These are phyloP conservation scores for Leptothorax acervorum DNA, from an alignment of 2,888 invertebrate species.

Conservation along the genomic window DNA sequence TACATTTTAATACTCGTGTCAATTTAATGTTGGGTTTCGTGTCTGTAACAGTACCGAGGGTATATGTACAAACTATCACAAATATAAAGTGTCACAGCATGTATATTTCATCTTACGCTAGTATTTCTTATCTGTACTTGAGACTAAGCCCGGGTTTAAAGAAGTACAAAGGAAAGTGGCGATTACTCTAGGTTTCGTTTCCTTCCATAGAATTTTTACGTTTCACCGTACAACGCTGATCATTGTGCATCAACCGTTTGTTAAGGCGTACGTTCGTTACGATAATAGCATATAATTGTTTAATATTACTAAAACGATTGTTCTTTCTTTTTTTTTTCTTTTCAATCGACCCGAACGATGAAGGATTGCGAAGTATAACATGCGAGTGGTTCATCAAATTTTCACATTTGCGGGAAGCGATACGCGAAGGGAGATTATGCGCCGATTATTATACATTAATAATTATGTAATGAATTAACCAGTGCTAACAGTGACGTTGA, in stretches of 20 bases:
- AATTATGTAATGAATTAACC: slow-evolving; percentile 63
- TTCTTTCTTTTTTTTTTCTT: slow-evolving; percentile 54
- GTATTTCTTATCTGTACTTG: slow-evolving; percentile 62
- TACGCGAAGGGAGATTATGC: slow-evolving; percentile 60
- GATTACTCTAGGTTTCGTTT: slow-evolving; percentile 58
- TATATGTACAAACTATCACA: slow-evolving; percentile 78
- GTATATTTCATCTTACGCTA: slow-evolving; percentile 66
- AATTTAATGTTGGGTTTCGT: slow-evolving; percentile 74
- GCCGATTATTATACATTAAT: slow-evolving; percentile 66
- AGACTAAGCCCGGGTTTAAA: slow-evolving; percentile 55
- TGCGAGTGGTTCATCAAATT: slow-evolving; percentile 67
- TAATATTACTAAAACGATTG: slow-evolving; percentile 54
- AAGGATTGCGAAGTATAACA: slow-evolving; percentile 64
- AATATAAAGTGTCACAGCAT: slow-evolving; percentile 73
- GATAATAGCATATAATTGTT: slow-evolving; percentile 47
- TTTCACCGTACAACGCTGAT: slow-evolving; percentile 64
- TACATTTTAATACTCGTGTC: slow-evolving; percentile 78
- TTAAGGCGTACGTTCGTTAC: slow-evolving; percentile 66
- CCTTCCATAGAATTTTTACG: slow-evolving; percentile 65
- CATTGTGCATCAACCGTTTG: slow-evolving; percentile 68
- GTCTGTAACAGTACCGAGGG: slow-evolving; percentile 76
- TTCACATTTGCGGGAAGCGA: slow-evolving; percentile 65
- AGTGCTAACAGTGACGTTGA: slow-evolving; percentile 73
- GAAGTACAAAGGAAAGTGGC: slow-evolving; percentile 64
- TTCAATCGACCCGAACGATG: slow-evolving; percentile 36